These are phyloP conservation scores for Rhincodon typus DNA, from an alignment of 2,797 vertebrate species.

Conservation along the genomic window DNA sequence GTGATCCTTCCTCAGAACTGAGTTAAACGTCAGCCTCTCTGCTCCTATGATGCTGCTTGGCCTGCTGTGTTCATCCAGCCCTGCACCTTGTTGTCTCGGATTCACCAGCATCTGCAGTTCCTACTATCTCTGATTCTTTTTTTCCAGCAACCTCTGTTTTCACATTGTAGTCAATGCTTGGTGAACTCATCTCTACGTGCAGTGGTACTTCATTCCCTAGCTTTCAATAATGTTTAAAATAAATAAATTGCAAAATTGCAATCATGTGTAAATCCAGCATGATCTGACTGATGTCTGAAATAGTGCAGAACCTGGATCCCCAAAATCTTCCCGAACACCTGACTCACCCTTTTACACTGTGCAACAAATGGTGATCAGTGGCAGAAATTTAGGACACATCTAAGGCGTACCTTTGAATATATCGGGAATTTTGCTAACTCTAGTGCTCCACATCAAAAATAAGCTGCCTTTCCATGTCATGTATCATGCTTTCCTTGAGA, in stretches of 20 bases:
- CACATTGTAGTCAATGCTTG: background rate
- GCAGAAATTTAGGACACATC: background rate
- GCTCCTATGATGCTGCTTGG: too few species aligned
- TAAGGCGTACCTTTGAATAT: background rate
- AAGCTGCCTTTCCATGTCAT: background rate
- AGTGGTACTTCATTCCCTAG: background rate
- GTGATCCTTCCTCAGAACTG: too few species aligned
- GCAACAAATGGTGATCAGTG: background rate
- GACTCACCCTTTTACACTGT: background rate
- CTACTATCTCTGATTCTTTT: too few species aligned
- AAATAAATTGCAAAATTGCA: background rate
- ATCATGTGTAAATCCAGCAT: background rate
- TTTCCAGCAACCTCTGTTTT: too few species aligned
- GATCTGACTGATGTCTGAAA: background rate
- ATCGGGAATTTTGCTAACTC: background rate
- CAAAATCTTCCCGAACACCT: background rate
- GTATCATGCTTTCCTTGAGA: too few species aligned
- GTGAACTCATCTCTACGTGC: background rate
- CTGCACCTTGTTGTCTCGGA: too few species aligned
- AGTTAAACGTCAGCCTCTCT: too few species aligned
- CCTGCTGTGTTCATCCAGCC: too few species aligned
- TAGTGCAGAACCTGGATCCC: background rate
- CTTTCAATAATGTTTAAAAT: background rate
- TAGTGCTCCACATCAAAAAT: background rate
- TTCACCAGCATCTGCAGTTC: too few species aligned